phyloP scores from a whole-genome alignment of 2,113 vertebrate genomes.

The Corapipo altera region DNA sequence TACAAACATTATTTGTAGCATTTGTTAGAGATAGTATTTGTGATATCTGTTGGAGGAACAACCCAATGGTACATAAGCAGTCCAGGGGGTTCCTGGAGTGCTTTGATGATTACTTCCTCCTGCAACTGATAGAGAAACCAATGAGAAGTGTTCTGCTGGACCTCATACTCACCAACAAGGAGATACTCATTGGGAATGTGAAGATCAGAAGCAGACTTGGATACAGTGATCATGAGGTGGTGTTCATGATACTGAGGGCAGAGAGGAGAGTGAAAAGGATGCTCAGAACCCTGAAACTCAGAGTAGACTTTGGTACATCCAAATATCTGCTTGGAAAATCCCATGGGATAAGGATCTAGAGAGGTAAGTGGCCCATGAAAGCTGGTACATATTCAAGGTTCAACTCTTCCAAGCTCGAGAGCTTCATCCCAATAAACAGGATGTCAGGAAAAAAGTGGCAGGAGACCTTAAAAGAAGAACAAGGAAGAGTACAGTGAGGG shows the following conservation, averaged over 20 bases:
- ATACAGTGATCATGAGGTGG: background rate
- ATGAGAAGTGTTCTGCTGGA: background rate
- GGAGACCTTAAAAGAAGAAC: background rate
- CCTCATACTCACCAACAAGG: background rate
- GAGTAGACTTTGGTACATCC: background rate
- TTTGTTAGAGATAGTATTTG: background rate
- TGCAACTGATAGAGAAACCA: background rate
- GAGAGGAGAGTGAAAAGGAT: background rate
- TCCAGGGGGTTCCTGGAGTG: background rate
- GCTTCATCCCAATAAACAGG: background rate
- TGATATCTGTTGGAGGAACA: background rate
- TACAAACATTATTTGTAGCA: background rate
- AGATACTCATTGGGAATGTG: background rate
- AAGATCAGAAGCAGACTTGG: background rate
- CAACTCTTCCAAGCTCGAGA: background rate
- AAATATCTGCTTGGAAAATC: background rate
- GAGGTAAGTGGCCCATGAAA: background rate
- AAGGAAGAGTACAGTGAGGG: background rate
- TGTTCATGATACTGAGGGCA: background rate
- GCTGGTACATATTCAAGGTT: background rate
- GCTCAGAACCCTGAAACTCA: background rate
- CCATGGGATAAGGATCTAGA: background rate
- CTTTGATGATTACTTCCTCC: background rate
- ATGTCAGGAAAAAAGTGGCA: background rate
- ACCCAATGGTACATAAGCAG: background rate